phyloP scores from a whole-genome alignment of 2,113 vertebrate genomes.

The Carollia perspicillata region DNA sequence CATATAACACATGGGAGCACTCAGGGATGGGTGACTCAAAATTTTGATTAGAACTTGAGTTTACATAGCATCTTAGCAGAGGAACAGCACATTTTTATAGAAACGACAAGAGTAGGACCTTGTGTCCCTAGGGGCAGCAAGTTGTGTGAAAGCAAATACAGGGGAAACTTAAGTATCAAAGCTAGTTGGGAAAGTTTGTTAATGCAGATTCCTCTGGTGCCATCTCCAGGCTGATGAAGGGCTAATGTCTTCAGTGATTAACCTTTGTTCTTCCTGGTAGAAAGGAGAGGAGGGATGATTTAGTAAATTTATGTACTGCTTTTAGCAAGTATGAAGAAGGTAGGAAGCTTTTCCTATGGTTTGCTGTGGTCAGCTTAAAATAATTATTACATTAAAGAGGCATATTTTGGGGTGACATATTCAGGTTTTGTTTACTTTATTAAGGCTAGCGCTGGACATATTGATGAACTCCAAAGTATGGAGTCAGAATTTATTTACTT shows the following conservation, averaged over 20 bases:
- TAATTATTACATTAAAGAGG: not conserved
- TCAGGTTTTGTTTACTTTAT: not conserved
- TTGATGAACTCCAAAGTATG: not conserved
- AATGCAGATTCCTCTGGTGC: not conserved
- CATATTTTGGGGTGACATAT: not conserved
- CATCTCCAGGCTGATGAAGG: not conserved
- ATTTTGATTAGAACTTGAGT: not conserved
- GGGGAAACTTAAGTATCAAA: not conserved
- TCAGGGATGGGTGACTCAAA: not conserved
- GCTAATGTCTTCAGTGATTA: not conserved
- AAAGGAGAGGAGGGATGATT: not conserved
- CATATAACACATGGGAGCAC: not conserved
- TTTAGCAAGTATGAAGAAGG: not conserved
- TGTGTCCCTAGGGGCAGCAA: not conserved
- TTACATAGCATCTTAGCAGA: not conserved
- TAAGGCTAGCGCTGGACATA: not conserved
- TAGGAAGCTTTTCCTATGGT: not conserved
- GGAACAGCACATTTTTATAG: not conserved
- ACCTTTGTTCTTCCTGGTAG: not conserved
- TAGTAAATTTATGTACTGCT: not conserved
- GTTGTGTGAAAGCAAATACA: not conserved
- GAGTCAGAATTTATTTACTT: not conserved
- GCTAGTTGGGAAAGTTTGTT: not conserved
- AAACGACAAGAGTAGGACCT: not conserved
- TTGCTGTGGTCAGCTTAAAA: not conserved